A percentile compares a stretch with the other conserved stretches of the same genome.
phyloP scores from a whole-genome alignment of 2,797 vertebrate species.

The Cuniculus paca region DNA sequence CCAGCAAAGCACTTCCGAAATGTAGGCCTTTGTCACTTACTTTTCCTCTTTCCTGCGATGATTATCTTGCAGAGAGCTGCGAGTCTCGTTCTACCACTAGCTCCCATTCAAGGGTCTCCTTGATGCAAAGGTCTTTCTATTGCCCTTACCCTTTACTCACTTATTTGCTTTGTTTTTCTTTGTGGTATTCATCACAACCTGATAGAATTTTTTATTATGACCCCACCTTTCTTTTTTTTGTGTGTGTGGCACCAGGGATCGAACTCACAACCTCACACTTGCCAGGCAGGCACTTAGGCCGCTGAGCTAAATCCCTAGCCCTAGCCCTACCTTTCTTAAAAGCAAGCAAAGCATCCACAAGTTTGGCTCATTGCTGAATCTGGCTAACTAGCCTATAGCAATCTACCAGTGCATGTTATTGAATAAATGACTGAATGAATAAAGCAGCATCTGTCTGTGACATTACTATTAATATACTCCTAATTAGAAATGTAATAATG shows the following conservation, averaged over 20 bases:
- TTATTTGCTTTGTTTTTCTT: not conserved
- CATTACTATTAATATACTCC: not conserved
- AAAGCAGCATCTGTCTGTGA: not conserved
- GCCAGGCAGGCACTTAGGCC: too few relatives aligned
- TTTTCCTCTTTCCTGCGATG: not conserved
- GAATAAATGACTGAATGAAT: not conserved
- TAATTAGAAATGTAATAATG: not conserved
- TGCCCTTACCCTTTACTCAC: accelerated
- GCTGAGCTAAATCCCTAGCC: too few relatives aligned
- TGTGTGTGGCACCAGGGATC: too few relatives aligned
- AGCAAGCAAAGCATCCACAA: not conserved
- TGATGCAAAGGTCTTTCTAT: not conserved
- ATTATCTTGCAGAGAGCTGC: not conserved
- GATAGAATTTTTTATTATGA: not conserved
- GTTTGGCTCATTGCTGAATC: not conserved
- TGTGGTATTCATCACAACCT: not conserved
- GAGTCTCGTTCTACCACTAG: accelerated
- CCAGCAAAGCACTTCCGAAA: not conserved
- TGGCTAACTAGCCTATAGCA: not conserved
- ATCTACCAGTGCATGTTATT: not conserved
- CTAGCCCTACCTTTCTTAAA: not conserved
- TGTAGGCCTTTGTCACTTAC: too few relatives aligned
- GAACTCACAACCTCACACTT: too few relatives aligned
- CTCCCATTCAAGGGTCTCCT: not conserved
- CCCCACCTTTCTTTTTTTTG: not conserved